Base-by-base conservation (phyloP, 1,140 invertebrate species). In the Drosophila subobscura region DNA sequence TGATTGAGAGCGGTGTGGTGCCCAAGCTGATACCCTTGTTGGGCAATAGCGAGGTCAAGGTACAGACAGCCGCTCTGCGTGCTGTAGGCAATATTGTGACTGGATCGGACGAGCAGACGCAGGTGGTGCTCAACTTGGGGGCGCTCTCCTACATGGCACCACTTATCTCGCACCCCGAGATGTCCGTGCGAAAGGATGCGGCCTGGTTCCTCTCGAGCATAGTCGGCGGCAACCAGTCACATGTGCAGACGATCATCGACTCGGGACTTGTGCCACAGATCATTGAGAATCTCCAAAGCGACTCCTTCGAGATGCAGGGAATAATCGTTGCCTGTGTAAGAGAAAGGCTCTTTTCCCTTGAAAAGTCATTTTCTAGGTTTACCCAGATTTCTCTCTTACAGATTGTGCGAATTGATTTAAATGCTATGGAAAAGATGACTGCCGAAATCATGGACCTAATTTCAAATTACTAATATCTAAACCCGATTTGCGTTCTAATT, bases 161-260 rank as follows among this genome's bases (percentile, higher is more conserved):
- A 58, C 93, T 99, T 49, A 93, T 99, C 20, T 95, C 95, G 47
- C 98, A 99, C 93, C 94, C 95, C 88, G 93, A 94, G 61, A 96
- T 96, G 89, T 20, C 16, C 16, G 96, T 96, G 77, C 95, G 95
- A 90, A 96, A 96, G 92, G 98, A 99, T 93, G 98, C 99, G 14
- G 98, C 99, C 5, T 99, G 99, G 99, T 99, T 99, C 92, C 93
- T 99, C 41, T 99, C 98, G 0, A 99, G 99, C 92, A 98, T 99
- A 37, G 99, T 98, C 70, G 99, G 99, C 27, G 99, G 99, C 53
- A 99, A 99, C 93, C 96, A 98, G 84, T 94, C 95, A 8, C 99
- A 99, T 93, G 98, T 99, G 12, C 98, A 99, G 92, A 96, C 97
- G 42, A 98, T 99, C 12, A 98, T 99, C 59, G 97, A 99, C 92